Evolutionary conservation across 2,113 vertebrate genomes (phyloP).

Genomic region (Ahaetulla prasina): DNA sequence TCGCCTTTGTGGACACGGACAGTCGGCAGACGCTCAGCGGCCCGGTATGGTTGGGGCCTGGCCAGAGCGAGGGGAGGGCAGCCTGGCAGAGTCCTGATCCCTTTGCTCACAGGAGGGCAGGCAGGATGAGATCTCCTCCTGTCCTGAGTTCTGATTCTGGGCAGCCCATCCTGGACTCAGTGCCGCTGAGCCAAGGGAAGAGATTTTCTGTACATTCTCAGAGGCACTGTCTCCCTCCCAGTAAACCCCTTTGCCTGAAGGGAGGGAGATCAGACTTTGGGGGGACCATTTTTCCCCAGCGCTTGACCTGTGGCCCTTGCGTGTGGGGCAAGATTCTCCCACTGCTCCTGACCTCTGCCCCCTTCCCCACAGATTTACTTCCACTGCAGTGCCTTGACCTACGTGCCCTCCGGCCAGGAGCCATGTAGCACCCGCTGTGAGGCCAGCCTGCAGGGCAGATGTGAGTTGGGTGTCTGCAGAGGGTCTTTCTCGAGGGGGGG

Average conservation of each 20-base stretch:
- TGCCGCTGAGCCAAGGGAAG: not conserved
- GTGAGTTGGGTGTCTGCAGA: not conserved
- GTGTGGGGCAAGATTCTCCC: not conserved
- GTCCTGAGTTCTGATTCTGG: not conserved
- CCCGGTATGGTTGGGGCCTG: not conserved
- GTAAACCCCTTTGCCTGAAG: not conserved
- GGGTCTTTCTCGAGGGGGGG: not conserved
- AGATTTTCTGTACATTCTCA: not conserved
- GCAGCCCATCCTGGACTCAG: not conserved
- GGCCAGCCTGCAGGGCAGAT: not conserved
- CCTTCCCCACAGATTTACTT: conserved; percentile 8
- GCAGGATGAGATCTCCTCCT: not conserved
- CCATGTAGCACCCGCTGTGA: not conserved
- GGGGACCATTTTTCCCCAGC: not conserved
- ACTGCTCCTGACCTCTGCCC: not conserved
- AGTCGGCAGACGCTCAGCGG: conserved; percentile 7
- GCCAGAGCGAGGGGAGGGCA: accelerated
- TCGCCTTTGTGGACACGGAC: not conserved
- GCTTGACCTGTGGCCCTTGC: not conserved
- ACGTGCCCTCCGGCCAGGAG: not conserved
- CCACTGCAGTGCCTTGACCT: conserved; percentile 34
- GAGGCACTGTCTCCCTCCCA: not conserved
- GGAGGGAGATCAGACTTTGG: not conserved
- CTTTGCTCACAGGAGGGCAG: not conserved
- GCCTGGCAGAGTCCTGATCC: not conserved